Conservation (phyloP, 2,888 invertebrate genomes). For the Axea sp. region DNA sequence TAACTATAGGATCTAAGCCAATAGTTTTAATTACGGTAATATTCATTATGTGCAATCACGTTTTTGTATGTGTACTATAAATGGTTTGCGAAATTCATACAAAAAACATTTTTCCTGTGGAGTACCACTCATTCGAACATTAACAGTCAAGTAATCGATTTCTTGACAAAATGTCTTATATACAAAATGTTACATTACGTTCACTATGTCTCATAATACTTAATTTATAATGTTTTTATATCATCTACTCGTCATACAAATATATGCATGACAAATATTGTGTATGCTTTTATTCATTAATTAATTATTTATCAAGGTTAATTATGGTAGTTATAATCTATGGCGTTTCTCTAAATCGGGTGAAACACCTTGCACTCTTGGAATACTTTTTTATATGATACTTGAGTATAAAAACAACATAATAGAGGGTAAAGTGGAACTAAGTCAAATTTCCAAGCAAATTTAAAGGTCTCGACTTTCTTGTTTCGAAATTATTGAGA, state of each 20-base stretch:
- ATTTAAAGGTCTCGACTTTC: no score
- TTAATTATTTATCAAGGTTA: slow-evolving; percentile 14
- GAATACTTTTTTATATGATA: slow-evolving; percentile 5
- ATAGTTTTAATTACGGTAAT: slow-evolving; percentile 28
- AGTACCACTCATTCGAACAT: slow-evolving; percentile 37
- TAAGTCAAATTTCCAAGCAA: slow-evolving; percentile 1
- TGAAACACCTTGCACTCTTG: slow-evolving; percentile 24
- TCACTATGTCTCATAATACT: slow-evolving; percentile 26
- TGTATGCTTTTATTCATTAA: slow-evolving; percentile 9
- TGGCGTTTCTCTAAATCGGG: slow-evolving; percentile 19
- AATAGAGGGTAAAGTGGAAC: slow-evolving; percentile 10
- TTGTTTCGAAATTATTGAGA: no score
- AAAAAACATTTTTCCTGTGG: slow-evolving; percentile 41
- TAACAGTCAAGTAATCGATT: slow-evolving; percentile 40
- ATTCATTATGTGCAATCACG: slow-evolving; percentile 45
- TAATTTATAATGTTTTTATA: slow-evolving; percentile 24
- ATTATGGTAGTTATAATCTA: slow-evolving; percentile 15
- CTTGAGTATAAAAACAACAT: slow-evolving; percentile 27
- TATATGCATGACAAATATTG: slow-evolving; percentile 19
- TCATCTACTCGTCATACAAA: slow-evolving; percentile 37
- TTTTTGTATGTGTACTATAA: slow-evolving; percentile 37
- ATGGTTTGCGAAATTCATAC: slow-evolving; percentile 48
- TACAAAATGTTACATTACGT: slow-evolving; percentile 40
- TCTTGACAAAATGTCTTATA: slow-evolving; percentile 35
- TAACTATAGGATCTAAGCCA: slow-evolving; percentile 37